Percentiles rank a stretch among this genome's conserved stretches.
Evolutionary conservation across 2,797 vertebrate genomes (phyloP).

Genomic region (Anabacerthia variegaticeps): DNA sequence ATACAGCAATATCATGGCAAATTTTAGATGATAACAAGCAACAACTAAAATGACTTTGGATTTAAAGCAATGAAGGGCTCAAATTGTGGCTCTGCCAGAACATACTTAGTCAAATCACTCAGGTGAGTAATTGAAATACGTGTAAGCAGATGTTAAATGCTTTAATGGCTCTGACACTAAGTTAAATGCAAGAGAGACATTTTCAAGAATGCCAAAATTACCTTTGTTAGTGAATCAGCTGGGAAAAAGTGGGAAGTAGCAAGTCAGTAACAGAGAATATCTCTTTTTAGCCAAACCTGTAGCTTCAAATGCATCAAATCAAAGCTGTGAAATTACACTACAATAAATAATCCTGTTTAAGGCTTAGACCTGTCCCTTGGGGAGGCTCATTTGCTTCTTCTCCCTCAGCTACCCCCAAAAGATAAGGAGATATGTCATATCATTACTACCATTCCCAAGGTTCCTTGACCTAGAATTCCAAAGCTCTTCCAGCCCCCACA

Average conservation of each 20-base stretch:
- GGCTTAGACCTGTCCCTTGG: not conserved
- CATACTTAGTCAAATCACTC: not conserved
- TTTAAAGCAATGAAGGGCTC: not conserved
- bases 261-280: not conserved
- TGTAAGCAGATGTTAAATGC: not conserved
- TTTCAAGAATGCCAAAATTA: not conserved
- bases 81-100: not conserved
- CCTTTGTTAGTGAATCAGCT: not conserved
- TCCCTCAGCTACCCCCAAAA: not conserved
- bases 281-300: not conserved
- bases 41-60: not conserved
- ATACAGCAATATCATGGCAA: not conserved
- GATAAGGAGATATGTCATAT: not conserved
- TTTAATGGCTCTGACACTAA: not conserved
- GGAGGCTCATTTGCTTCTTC: not conserved
- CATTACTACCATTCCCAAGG: not conserved
- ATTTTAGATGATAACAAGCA: not conserved
- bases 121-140: not conserved
- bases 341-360: not conserved
- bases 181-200: not conserved
- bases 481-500: not conserved
- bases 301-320: not conserved
- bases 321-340: not conserved
- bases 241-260: not conserved
- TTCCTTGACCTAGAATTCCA: not conserved